Evolutionary conservation across 2,113 vertebrate genomes (phyloP).

Genomic region (Thomomys bottae): DNA sequence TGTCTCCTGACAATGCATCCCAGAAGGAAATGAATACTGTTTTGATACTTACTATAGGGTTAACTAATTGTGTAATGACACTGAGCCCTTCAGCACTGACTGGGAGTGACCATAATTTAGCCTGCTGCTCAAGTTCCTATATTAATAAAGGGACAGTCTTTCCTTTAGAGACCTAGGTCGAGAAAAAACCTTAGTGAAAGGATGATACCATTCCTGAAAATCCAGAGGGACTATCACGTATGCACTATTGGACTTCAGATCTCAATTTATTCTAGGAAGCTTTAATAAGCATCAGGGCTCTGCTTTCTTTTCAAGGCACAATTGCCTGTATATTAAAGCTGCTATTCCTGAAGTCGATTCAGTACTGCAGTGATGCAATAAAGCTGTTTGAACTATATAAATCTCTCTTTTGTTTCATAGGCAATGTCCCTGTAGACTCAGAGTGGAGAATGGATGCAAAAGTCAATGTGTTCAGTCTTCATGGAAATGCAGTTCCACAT

Average conservation of each 20-base stretch:
- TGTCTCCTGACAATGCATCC: not conserved
- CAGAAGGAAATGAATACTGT: not conserved
- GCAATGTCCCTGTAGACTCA: not conserved
- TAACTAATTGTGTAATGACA: not conserved
- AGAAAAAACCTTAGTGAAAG: not conserved
- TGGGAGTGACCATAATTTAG: not conserved
- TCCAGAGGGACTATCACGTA: not conserved
- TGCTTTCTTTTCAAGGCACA: not conserved
- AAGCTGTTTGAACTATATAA: constrained; percentile 12
- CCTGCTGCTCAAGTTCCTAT: not conserved
- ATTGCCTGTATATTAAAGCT: not conserved
- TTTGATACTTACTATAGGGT: not conserved
- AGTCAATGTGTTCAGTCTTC: not conserved
- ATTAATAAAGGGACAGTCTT: not conserved
- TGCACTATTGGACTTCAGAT: not conserved
- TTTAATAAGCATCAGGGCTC: not conserved
- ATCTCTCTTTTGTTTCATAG: constrained; percentile 21
- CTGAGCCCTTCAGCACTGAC: not conserved
- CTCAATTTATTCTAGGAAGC: not conserved
- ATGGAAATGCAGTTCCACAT: not conserved
- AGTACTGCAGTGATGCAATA: not conserved
- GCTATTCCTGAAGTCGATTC: not conserved
- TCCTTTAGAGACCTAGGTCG: not conserved
- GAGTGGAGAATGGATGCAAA: not conserved
- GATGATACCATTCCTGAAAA: not conserved